Evolutionary conservation across 1,140 invertebrate genomes (phyloP), one percentile per base, ranked within the genome.

Genomic region (Galleria mellonella): DNA sequence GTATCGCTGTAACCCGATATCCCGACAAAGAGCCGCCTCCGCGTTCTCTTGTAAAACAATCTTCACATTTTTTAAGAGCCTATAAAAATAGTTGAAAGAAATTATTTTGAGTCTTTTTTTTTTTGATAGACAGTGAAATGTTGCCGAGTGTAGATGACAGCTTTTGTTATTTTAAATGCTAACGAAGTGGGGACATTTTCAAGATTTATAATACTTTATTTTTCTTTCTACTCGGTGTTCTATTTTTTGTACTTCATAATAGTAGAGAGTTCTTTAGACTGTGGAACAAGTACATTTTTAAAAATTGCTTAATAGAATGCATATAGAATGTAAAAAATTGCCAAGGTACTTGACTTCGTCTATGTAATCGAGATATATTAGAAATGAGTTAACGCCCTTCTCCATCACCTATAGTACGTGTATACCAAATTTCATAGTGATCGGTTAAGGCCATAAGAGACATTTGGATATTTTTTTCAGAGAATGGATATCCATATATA

Each of bases 31-130:
- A 78, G 71, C 76, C 75, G 75, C 71, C 71, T 70, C 63, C 60
- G 63, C 69, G 57, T 73, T 72, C 74, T 72, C 73, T 62, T 82
- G 79, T 84, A 84, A 84, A 76, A 73, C 73, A 72, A 82, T 76
- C 72, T 77, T 72, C 69, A 78, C 75, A 78, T 55, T 72, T 78
- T 77, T 79, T 82, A 79, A 82, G 46, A 68, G 72, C 69, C 52
- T 69, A 75, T 84, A 78, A 84, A 84, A 83, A 84, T 81, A 82
- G 75, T 78, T 73, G 65, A 84, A 82, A 84, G 77, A 81, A 72
- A 76, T 76, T 76, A 44, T 64, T 63, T 61, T n/a, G n/a, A n/a
- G n/a, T n/a, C n/a, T 67, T 72, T 69, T 66, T 55, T 68, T 23
- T 75, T 68, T 76, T 74, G 75, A 83, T 83, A 78, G 75, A 76